Percentiles rank a stretch among this genome's conserved stretches.
Evolutionary conservation across 2,888 invertebrate genomes (phyloP).

Genomic region (Meloe dianella): DNA sequence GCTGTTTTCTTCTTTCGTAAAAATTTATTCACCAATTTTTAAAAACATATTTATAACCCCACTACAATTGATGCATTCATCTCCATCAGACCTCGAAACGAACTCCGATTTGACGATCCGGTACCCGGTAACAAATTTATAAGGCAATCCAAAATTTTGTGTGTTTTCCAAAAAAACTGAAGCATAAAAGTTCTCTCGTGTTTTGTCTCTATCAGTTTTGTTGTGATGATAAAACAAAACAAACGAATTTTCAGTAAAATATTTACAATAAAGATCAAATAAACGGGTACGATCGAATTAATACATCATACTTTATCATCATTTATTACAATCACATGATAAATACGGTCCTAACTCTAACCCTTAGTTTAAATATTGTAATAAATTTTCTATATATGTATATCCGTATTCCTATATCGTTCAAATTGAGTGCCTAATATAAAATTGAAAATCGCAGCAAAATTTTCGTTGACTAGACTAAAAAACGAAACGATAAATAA

Average conservation of each 20-base stretch:
- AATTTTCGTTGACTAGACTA: background rate
- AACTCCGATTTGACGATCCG: background rate
- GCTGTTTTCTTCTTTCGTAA: background rate
- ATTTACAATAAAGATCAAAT: background rate
- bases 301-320: constrained; percentile 37
- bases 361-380: constrained; percentile 39
- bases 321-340: constrained; percentile 38
- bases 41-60: background rate
- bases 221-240: background rate
- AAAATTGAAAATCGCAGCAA: constrained; percentile 42
- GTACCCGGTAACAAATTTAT: background rate
- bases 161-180: background rate
- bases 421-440: constrained; percentile 44
- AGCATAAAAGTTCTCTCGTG: background rate
- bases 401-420: constrained; percentile 38
- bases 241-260: background rate
- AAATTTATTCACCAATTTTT: too few species aligned
- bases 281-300: constrained; percentile 35
- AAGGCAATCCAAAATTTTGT: background rate
- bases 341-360: constrained; percentile 35
- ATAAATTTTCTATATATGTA: constrained; percentile 40
- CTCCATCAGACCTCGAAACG: background rate
- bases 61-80: background rate
- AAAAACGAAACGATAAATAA: background rate
- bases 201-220: background rate